Evolutionary conservation across 2,888 invertebrate species (phyloP).

Genomic region (Bombylius major): DNA sequence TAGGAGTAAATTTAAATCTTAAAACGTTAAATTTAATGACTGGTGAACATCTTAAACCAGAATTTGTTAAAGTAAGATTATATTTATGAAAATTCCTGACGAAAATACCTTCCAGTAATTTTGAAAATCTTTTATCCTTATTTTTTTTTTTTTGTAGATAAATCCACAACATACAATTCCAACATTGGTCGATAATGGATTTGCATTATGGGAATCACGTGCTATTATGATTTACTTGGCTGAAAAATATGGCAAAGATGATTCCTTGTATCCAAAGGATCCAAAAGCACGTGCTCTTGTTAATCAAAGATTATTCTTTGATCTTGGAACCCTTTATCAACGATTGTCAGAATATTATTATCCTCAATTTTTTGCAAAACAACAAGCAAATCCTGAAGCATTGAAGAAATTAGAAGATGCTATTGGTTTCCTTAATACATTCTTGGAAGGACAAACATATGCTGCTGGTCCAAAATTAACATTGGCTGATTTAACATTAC

Average conservation of each 20-base stretch:
- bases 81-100: too few species aligned
- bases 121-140: too few species aligned
- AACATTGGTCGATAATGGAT: conserved; percentile 70
- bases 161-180: conserved; percentile 80
- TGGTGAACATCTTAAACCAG: conserved; percentile 55
- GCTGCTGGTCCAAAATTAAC: conserved; percentile 61
- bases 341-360: conserved; percentile 58
- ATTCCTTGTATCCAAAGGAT: conserved; percentile 60
- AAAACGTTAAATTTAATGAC: conserved; percentile 46
- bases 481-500: conserved; percentile 61
- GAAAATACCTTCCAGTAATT: too few species aligned
- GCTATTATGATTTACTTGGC: conserved; percentile 70
- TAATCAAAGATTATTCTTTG: conserved; percentile 69
- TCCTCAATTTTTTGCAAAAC: conserved; percentile 48
- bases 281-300: conserved; percentile 62
- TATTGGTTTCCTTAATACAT: conserved; percentile 54
- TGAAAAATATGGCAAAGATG: conserved; percentile 67
- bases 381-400: conserved; percentile 52
- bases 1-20: conserved; percentile 52
- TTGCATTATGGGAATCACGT: conserved; percentile 72
- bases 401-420: conserved; percentile 54
- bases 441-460: conserved; percentile 56
- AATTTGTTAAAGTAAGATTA: conserved; percentile 47
- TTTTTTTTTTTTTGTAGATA: conserved; percentile 38
- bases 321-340: conserved; percentile 60